Percentiles rank a stretch among this genome's conserved stretches.
Evolutionary conservation across 2,113 vertebrate genomes (phyloP).

Genomic region (Elgaria multicarinata): DNA sequence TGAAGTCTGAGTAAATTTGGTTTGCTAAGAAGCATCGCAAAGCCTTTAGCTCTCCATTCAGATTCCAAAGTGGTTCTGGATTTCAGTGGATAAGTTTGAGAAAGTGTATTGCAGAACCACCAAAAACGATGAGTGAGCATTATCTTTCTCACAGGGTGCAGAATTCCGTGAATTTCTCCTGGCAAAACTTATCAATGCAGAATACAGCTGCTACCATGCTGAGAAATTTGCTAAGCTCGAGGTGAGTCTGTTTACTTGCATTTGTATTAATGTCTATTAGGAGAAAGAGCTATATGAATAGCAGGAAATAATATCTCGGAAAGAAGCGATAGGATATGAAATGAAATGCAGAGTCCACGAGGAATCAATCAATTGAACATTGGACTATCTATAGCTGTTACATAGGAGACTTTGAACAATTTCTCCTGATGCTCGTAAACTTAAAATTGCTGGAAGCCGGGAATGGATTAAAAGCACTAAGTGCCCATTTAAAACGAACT

Average conservation of each 20-base stretch:
- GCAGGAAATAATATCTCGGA: not conserved
- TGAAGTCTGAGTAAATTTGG: not conserved
- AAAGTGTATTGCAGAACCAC: too few species aligned
- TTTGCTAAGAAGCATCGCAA: not conserved
- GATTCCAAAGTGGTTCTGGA: not conserved
- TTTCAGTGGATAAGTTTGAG: not conserved
- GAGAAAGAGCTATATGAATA: not conserved
- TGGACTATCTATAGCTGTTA: not conserved
- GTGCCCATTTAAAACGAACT: not conserved
- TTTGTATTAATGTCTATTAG: not conserved
- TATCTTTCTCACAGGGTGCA: slow-evolving; percentile 71
- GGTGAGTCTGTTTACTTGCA: slow-evolving; percentile 67
- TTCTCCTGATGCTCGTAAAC: not conserved
- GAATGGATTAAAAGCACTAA: not conserved
- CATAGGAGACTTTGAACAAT: not conserved
- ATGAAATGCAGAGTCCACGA: not conserved
- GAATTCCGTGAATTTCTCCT: slow-evolving; percentile 88
- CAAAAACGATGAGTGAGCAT: not conserved
- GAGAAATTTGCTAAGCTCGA: slow-evolving; percentile 89
- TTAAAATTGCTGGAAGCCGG: not conserved
- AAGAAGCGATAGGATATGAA: not conserved
- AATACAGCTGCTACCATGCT: slow-evolving; percentile 90
- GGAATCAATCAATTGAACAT: not conserved
- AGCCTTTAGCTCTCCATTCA: not conserved
- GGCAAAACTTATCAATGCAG: slow-evolving; percentile 91